These are phyloP conservation scores for Lampropteryx suffumata DNA, from an alignment of 2,888 invertebrate genomes.

Conservation along the genomic window DNA sequence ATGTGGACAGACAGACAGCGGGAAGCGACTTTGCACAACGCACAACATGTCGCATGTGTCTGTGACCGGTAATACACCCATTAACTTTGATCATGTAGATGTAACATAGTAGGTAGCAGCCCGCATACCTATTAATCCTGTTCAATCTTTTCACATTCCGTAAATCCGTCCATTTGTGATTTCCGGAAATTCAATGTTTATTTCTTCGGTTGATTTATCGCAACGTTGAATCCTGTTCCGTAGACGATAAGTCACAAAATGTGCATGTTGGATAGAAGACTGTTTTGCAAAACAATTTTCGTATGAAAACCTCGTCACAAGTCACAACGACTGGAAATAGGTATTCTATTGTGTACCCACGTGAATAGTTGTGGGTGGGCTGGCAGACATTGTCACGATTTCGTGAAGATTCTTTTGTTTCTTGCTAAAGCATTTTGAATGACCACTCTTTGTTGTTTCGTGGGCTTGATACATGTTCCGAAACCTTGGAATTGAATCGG, in stretches of 20 bases:
- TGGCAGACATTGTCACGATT: constrained; percentile 14
- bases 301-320: constrained; percentile 8
- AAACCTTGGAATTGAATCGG: neutral
- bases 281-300: constrained; percentile 17
- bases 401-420: constrained; percentile 8
- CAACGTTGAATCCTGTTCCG: neutral
- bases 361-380: constrained; percentile 8
- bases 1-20: too few species aligned
- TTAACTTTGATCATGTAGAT: too few species aligned
- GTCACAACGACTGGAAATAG: constrained; percentile 9
- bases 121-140: too few species aligned
- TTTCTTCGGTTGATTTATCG: neutral
- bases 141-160: constrained; percentile 3
- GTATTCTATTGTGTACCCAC: constrained; percentile 16
- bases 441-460: too few species aligned
- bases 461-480: too few species aligned
- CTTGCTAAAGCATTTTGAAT: too few species aligned
- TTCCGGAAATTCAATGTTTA: constrained; percentile 3
- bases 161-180: constrained; percentile 9
- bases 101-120: too few species aligned
- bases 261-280: neutral
- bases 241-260: constrained; percentile 3
- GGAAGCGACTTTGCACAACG: too few species aligned
- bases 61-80: too few species aligned
- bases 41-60: too few species aligned